Evolutionary conservation across 2,888 invertebrate genomes (phyloP).

Genomic region (Mechanitis mazaeus): DNA sequence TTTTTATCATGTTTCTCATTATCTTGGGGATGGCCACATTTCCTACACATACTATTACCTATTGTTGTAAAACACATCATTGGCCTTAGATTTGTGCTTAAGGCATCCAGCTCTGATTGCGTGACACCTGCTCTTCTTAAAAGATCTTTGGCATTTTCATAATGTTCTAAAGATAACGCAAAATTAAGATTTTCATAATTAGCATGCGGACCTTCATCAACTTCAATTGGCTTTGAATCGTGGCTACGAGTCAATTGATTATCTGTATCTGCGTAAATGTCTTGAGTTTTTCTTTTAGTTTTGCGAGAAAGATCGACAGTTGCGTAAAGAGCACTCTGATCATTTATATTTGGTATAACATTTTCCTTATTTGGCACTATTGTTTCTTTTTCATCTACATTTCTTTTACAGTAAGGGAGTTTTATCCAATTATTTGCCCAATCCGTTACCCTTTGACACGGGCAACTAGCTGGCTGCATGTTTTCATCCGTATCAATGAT

Average conservation of each 20-base stretch:
- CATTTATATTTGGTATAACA: conserved; percentile 51
- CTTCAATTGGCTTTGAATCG: conserved; percentile 26
- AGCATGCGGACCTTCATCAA: conserved; percentile 63
- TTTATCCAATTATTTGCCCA: conserved; percentile 81
- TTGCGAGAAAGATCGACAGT: conserved; percentile 82
- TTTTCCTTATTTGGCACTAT: conserved; percentile 74
- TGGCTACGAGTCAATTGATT: conserved; percentile 24
- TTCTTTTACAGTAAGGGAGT: conserved; percentile 76
- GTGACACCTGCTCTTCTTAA: conserved; percentile 76
- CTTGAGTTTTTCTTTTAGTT: conserved; percentile 64
- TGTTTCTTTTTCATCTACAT: conserved; percentile 42
- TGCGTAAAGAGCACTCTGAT: conserved; percentile 79
- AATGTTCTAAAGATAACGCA: conserved; percentile 84
- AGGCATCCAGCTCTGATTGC: conserved; percentile 66
- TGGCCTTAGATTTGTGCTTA: conserved; percentile 53
- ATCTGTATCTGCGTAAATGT: conserved; percentile 24
- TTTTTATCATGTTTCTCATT: conserved; percentile 26
- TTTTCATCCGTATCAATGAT: conserved; percentile 58
- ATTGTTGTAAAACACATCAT: conserved; percentile 49
- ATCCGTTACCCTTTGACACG: conserved; percentile 79
- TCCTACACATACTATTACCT: conserved; percentile 70
- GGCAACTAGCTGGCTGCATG: conserved; percentile 63
- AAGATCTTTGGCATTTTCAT: conserved; percentile 86
- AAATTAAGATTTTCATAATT: conserved; percentile 87
- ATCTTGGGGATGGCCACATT: conserved; percentile 77